Percentiles rank a stretch among this genome's conserved stretches.
Conservation (phyloP, 2,888 invertebrate species). For the Drosophila borborema region DNA sequence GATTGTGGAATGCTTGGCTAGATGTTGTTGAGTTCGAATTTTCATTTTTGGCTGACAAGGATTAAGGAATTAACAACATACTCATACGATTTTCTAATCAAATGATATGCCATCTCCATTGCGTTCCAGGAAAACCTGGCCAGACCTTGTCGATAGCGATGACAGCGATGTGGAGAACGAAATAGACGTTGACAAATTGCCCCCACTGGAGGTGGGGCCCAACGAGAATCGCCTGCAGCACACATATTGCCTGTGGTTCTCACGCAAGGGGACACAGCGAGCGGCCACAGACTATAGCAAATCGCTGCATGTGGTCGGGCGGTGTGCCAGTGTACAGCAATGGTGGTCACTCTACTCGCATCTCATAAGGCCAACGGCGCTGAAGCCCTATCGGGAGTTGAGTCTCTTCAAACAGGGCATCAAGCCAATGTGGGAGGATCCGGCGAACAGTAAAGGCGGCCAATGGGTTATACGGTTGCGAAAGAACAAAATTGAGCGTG, state of each 20-base stretch:
- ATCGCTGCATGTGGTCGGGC: constrained; percentile 93
- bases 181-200: constrained; percentile 86
- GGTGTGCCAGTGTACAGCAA: constrained; percentile 97
- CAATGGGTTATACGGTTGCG: constrained; percentile 98
- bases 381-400: constrained; percentile 96
- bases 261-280: constrained; percentile 86
- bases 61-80: background rate
- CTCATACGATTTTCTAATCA: constrained; percentile 42
- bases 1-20: constrained; percentile 1
- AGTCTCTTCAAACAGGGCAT: constrained; percentile 99
- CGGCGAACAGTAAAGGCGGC: constrained; percentile 97
- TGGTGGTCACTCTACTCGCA: constrained; percentile 99
- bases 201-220: constrained; percentile 90
- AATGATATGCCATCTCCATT: constrained; percentile 28
- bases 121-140: constrained; percentile 81
- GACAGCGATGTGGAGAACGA: constrained; percentile 89
- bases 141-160: constrained; percentile 86
- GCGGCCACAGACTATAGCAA: constrained; percentile 84
- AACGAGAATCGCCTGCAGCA: constrained; percentile 97
- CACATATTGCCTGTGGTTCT: constrained; percentile 97
- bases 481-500: constrained; percentile 96
- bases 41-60: background rate
- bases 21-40: background rate
- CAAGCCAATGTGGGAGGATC: constrained; percentile 99
- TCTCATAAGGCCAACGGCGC: constrained; percentile 94